Conservation (phyloP, 2,797 vertebrate species). For the Sarcophilus harrisii region DNA sequence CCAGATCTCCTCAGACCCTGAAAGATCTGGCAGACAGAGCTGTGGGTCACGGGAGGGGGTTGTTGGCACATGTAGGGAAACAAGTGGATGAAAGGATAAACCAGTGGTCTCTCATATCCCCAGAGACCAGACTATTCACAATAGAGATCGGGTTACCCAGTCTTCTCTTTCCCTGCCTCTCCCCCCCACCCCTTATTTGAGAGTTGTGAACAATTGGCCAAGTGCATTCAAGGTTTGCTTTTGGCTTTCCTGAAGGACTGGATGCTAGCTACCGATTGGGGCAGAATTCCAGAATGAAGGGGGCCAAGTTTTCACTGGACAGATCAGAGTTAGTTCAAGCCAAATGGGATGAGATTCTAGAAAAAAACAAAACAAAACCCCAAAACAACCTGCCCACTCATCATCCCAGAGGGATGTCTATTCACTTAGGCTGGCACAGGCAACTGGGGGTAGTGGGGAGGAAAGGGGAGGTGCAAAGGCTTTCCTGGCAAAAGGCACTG, state of each 20-base stretch:
- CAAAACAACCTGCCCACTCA: conserved; percentile 12
- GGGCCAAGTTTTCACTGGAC: conserved; percentile 70
- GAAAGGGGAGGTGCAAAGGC: background rate
- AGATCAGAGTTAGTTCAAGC: conserved; percentile 30
- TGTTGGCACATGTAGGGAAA: background rate
- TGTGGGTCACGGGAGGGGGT: background rate
- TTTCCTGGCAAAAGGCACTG: conserved; percentile 13
- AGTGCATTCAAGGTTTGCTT: conserved; percentile 28
- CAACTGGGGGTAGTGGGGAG: background rate
- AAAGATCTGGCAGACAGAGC: background rate
- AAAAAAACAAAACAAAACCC: background rate
- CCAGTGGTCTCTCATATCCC: background rate
- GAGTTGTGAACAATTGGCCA: background rate
- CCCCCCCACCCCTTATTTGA: conserved; percentile 15
- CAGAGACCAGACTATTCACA: background rate
- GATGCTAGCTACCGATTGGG: conserved; percentile 14
- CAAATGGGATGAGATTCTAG: conserved; percentile 60
- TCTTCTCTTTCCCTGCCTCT: background rate
- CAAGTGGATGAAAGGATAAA: background rate
- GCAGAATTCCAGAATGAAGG: conserved; percentile 56
- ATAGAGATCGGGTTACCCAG: background rate
- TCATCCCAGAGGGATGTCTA: background rate
- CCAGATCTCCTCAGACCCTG: conserved; percentile 38
- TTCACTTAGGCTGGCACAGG: background rate
- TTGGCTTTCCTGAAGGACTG: conserved; percentile 61